phyloP scores from a whole-genome alignment of 2,888 invertebrate genomes.

The Campoletis raptor region DNA sequence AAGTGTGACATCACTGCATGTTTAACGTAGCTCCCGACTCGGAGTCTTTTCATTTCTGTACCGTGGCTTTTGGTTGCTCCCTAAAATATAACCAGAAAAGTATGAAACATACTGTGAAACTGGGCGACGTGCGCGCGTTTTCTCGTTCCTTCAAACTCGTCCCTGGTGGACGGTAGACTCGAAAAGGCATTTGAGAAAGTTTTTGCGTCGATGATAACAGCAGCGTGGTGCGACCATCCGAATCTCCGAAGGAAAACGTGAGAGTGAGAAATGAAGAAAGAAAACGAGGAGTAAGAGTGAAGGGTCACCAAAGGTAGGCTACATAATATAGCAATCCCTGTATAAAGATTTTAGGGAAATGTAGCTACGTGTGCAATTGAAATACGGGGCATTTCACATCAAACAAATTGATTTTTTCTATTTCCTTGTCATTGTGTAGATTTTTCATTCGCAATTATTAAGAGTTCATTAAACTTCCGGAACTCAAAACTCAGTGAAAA shows the following conservation, averaged over 20 bases:
- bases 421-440: background rate
- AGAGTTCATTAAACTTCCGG: background rate
- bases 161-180: conserved; percentile 50
- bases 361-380: conserved; percentile 43
- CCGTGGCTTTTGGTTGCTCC: conserved; percentile 12
- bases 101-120: conserved; percentile 35
- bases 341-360: conserved; percentile 41
- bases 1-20: background rate
- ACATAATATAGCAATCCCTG: conserved; percentile 38
- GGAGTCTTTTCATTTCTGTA: conserved; percentile 25
- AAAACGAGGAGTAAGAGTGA: conserved; percentile 9
- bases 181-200: conserved; percentile 61
- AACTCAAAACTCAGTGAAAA: background rate
- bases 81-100: conserved; percentile 44
- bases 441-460: background rate
- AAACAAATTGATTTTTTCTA: background rate
- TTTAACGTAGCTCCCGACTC: background rate
- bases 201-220: conserved; percentile 63
- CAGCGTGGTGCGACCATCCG: conserved; percentile 48
- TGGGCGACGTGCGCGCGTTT: conserved; percentile 32
- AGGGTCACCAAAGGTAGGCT: conserved; percentile 58
- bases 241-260: conserved; percentile 58
- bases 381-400: conserved; percentile 18
- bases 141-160: conserved; percentile 58
- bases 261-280: conserved; percentile 32